phyloP scores from a whole-genome alignment of 1,140 invertebrate species.

The Drosophila bifasciata region DNA sequence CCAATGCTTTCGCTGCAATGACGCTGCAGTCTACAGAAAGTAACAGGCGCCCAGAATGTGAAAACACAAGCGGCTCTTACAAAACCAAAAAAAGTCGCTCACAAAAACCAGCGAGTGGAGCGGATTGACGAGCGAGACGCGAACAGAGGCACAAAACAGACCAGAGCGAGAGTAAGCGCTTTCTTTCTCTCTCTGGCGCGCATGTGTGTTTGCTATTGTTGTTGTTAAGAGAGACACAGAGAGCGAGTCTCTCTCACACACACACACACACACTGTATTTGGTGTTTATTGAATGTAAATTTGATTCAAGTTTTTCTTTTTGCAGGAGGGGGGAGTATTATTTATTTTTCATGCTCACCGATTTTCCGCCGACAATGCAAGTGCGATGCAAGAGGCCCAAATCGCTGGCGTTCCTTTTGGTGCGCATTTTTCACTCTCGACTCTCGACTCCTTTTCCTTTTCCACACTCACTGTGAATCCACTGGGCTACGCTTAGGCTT shows the following conservation, averaged over 20 bases:
- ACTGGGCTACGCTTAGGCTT: neutral
- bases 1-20: constrained; percentile 66
- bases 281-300: constrained; percentile 14
- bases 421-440: constrained; percentile 58
- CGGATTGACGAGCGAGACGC: no score
- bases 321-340: no score
- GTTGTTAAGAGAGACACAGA: constrained; percentile 28
- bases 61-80: constrained; percentile 26
- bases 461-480: constrained; percentile 1
- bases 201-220: constrained; percentile 51
- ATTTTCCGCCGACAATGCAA: constrained; percentile 74
- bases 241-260: no score
- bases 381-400: constrained; percentile 61
- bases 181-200: constrained; percentile 27
- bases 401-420: constrained; percentile 75
- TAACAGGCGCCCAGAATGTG: constrained; percentile 68
- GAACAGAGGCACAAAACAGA: no score
- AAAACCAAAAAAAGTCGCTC: no score
- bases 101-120: no score
- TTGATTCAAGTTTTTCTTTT: constrained; percentile 26
- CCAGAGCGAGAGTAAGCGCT: constrained; percentile 26
- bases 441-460: constrained; percentile 19
- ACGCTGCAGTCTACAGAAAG: constrained; percentile 83
- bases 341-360: constrained; percentile 63
- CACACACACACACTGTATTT: constrained; percentile 24